Evolutionary conservation across 2,797 vertebrate genomes (phyloP).

Genomic region (Chanos chanos): DNA sequence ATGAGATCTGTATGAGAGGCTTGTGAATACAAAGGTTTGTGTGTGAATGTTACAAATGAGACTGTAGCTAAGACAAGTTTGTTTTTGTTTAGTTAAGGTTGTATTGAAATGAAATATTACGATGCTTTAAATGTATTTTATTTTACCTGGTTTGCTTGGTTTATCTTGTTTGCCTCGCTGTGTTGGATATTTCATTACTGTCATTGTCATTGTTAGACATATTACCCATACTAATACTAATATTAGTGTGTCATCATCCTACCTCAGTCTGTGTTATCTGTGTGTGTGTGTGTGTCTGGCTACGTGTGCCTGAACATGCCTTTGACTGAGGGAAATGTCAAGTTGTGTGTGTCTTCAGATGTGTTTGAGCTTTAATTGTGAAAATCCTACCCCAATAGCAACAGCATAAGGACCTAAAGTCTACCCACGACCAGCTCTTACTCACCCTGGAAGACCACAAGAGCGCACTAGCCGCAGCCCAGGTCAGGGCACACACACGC

Average conservation of each 20-base stretch:
- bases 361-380: conserved; percentile 15
- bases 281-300: too few species aligned
- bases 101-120: too few species aligned
- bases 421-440: conserved; percentile 84
- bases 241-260: background rate
- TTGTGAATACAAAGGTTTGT: background rate
- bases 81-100: too few species aligned
- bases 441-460: conserved; percentile 97
- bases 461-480: conserved; percentile 91
- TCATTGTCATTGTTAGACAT: background rate
- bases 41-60: too few species aligned
- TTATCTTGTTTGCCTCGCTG: background rate
- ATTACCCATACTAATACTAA: background rate
- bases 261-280: too few species aligned
- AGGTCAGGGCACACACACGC: conserved; percentile 74
- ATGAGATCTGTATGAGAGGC: background rate
- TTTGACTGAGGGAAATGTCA: background rate
- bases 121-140: too few species aligned
- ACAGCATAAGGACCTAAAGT: conserved; percentile 89
- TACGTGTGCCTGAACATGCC: background rate
- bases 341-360: conserved; percentile 4
- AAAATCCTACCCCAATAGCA: conserved; percentile 72
- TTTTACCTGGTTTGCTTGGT: background rate
- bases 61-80: too few species aligned
- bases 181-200: too few species aligned